Conservation (phyloP, 1,140 invertebrate genomes). For the Pogonus chalceus region DNA sequence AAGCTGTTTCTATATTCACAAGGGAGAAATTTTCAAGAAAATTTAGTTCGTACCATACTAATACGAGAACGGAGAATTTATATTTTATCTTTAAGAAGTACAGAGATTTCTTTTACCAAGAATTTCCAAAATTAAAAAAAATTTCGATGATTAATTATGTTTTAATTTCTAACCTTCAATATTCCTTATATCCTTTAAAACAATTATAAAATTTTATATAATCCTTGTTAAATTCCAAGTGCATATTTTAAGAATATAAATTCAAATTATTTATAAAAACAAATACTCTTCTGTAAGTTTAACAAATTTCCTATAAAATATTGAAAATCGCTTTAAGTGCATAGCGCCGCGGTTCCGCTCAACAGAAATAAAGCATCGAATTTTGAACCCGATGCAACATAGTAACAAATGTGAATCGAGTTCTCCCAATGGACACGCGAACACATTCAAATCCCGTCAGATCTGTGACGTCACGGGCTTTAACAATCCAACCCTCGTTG, state of each 20-base stretch:
- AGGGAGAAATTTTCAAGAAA: slow-evolving; percentile 30
- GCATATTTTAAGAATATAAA: too few species aligned
- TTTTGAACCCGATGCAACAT: neutral
- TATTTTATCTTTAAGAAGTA: neutral
- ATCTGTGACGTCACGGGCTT: slow-evolving; percentile 11
- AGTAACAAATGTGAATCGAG: slow-evolving; percentile 17
- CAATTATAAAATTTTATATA: too few species aligned
- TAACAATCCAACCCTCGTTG: neutral
- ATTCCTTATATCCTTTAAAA: too few species aligned
- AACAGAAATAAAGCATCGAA: neutral
- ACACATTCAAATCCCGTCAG: slow-evolving; percentile 24
- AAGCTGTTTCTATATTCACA: slow-evolving; percentile 32
- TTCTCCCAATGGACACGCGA: slow-evolving; percentile 15
- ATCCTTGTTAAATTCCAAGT: too few species aligned
- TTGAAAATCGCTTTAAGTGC: neutral
- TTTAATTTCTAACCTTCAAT: too few species aligned
- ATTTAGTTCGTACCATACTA: slow-evolving; percentile 13
- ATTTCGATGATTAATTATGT: too few species aligned
- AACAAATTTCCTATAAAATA: too few species aligned
- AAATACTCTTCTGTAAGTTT: too few species aligned
- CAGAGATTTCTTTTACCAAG: too few species aligned
- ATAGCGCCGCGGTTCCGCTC: neutral
- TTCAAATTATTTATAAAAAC: too few species aligned
- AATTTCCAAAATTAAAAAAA: too few species aligned
- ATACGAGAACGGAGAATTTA: neutral